A percentile compares a stretch with the other conserved stretches of the same genome.
These are phyloP conservation scores for Callospermophilus lateralis DNA, from an alignment of 2,113 vertebrate species.

Conservation along the genomic window DNA sequence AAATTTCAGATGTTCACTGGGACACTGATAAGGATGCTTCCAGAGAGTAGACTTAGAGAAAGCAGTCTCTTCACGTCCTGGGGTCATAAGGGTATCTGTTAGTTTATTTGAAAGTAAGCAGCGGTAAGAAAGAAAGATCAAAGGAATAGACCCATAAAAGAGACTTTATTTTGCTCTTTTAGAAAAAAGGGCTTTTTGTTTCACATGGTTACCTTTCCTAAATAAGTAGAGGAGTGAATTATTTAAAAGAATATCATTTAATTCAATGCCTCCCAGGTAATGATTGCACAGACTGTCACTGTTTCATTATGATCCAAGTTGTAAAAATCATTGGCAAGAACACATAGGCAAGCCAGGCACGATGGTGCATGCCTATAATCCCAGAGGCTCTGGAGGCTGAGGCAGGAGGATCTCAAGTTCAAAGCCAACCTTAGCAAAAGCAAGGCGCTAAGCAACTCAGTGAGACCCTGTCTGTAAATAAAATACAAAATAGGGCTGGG, in stretches of 20 bases:
- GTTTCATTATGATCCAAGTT: not conserved
- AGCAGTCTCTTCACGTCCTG: not conserved
- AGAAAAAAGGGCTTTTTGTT: not conserved
- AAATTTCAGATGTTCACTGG: constrained; percentile 50
- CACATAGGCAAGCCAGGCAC: not conserved
- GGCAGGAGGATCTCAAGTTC: no score
- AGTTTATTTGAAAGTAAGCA: constrained; percentile 48
- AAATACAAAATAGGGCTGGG: no score
- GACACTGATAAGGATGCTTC: constrained; percentile 36
- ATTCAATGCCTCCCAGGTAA: not conserved
- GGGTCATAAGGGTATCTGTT: constrained; percentile 19
- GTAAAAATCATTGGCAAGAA: not conserved
- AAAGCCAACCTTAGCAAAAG: no score
- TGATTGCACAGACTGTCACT: not conserved
- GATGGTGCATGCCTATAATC: no score
- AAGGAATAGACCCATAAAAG: constrained; percentile 42
- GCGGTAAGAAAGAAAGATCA: constrained; percentile 46
- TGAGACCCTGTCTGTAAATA: no score
- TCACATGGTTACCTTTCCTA: not conserved
- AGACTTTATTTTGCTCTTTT: not conserved
- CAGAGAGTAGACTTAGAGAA: constrained; percentile 12
- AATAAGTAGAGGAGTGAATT: not conserved
- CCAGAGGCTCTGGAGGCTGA: no score
- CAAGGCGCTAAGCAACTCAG: no score
- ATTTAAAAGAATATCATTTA: constrained; percentile 38